Conservation (phyloP, 2,113 vertebrate species). For the Ptychochromis oligacanthus region DNA sequence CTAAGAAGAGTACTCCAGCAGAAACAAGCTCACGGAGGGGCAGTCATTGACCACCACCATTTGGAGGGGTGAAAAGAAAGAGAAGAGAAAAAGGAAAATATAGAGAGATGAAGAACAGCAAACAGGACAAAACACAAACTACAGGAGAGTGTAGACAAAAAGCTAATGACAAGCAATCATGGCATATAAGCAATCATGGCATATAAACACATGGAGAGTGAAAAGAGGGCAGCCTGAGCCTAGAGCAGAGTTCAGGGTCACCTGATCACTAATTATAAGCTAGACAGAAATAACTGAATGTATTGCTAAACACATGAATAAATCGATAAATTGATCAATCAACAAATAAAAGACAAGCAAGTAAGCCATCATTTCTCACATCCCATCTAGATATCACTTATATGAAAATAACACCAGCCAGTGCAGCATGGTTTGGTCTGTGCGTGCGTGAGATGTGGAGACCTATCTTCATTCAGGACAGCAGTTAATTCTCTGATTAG, state of each 20-base stretch:
- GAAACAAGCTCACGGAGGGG: not conserved
- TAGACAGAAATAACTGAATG: not conserved
- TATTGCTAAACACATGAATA: not conserved
- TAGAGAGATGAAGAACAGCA: not conserved
- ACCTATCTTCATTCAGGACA: conserved; percentile 1
- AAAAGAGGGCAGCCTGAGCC: not conserved
- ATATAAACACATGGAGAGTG: not conserved
- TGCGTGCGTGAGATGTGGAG: not conserved
- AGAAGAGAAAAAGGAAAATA: not conserved
- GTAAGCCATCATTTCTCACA: not conserved
- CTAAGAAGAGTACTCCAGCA: not conserved
- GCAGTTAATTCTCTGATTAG: conserved; percentile 60
- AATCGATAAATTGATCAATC: too few species aligned
- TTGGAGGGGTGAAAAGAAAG: not conserved
- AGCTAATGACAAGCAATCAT: not conserved
- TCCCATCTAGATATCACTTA: too few species aligned
- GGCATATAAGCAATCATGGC: too few species aligned
- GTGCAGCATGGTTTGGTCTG: not conserved
- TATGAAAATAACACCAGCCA: not conserved
- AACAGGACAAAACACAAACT: not conserved
- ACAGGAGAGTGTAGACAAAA: not conserved
- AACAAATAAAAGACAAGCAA: too few species aligned
- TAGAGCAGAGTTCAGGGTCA: not conserved
- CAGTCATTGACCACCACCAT: too few species aligned
- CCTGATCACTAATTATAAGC: not conserved